phyloP scores from a whole-genome alignment of 2,797 vertebrate species.

The Cebuella pygmaea region DNA sequence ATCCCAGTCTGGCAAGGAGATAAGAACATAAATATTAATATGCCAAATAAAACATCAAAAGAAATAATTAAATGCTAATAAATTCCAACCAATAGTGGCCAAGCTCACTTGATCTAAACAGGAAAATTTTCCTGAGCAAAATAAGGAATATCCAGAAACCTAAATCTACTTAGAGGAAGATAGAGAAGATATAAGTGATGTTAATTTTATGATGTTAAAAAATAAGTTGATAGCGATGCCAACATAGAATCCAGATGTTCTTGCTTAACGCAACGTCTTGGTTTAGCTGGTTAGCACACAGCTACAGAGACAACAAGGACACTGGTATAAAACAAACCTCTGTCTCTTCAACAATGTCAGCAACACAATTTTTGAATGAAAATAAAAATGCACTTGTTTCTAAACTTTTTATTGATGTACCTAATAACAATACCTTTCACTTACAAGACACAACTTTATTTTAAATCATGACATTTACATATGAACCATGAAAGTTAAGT shows the following conservation, averaged over 20 bases:
- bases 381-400: not conserved
- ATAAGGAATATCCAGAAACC: not conserved
- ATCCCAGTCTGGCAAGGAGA: not conserved
- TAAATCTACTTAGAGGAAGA: not conserved
- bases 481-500: not conserved
- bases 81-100: not conserved
- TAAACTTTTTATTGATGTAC: not conserved
- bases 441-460: not conserved
- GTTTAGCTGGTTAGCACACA: not conserved
- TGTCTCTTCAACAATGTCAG: not conserved
- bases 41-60: not conserved
- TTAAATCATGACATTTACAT: constrained; percentile 27
- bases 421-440: not conserved
- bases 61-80: not conserved
- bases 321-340: not conserved
- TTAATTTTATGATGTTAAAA: not conserved
- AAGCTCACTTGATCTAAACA: not conserved
- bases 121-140: not conserved
- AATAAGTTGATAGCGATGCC: not conserved
- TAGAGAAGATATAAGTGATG: not conserved
- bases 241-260: not conserved
- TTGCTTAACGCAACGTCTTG: not conserved
- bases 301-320: not conserved
- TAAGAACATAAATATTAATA: not conserved
- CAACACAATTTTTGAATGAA: not conserved